Percentiles rank a stretch among this genome's conserved stretches.
phyloP scores from a whole-genome alignment of 2,113 vertebrate species.

The Lagopus muta region DNA sequence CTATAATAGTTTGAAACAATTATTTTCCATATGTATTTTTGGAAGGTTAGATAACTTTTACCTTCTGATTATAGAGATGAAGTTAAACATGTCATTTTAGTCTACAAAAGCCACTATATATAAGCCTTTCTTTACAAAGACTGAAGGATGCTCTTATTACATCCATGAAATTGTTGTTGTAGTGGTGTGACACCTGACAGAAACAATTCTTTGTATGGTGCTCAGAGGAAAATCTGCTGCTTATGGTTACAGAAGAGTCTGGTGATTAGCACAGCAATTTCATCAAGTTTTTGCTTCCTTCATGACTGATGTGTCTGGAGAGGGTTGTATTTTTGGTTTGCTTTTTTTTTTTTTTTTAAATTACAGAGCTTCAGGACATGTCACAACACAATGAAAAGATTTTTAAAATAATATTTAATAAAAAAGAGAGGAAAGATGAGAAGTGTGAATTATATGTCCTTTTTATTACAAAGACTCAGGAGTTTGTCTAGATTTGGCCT shows the following conservation, averaged over 20 bases:
- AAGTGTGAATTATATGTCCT: not conserved
- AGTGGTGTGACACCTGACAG: not conserved
- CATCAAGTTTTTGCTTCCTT: not conserved
- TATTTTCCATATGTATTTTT: not conserved
- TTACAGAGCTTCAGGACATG: not conserved
- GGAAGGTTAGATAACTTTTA: not conserved
- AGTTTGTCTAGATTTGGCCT: not conserved
- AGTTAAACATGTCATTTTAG: not conserved
- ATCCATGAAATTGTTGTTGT: not conserved
- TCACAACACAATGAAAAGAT: not conserved
- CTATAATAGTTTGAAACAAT: not conserved
- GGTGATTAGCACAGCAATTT: not conserved
- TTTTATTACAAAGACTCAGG: not conserved
- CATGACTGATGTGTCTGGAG: not conserved
- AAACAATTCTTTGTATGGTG: not conserved
- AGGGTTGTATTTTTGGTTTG: not conserved
- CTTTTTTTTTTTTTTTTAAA: not conserved
- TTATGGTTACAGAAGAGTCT: not conserved
- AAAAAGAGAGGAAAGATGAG: not conserved
- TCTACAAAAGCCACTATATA: not conserved
- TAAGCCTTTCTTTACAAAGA: not conserved
- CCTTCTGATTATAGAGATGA: not conserved
- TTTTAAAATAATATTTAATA: not conserved
- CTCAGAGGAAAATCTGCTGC: not conserved
- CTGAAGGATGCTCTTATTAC: not conserved